Percentiles rank a stretch among this genome's conserved stretches.
Conservation (phyloP, 2,113 vertebrate species). For the Onychostoma macrolepis region DNA sequence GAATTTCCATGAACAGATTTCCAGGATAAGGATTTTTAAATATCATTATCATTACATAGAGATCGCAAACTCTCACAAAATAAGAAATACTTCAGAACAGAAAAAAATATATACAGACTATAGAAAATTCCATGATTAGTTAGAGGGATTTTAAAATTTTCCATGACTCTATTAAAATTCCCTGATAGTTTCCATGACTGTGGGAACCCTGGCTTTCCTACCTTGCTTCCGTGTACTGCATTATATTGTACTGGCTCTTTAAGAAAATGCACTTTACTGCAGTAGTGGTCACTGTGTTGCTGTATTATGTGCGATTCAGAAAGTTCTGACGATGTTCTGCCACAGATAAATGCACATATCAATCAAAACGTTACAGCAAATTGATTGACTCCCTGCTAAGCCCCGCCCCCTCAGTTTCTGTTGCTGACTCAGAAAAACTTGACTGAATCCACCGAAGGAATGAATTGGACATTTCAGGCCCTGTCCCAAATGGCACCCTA, state of each 20-base stretch:
- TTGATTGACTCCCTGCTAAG: not conserved
- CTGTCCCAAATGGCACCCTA: no score
- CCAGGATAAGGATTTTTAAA: not conserved
- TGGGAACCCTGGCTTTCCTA: conserved; percentile 5
- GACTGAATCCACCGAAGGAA: not conserved
- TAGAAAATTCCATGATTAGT: not conserved
- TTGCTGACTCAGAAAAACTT: not conserved
- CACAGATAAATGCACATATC: conserved; percentile 21
- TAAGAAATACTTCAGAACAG: conserved; percentile 27
- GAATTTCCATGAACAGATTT: not conserved
- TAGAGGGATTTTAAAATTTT: not conserved
- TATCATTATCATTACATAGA: not conserved
- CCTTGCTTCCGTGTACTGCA: conserved; percentile 10
- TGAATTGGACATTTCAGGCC: not conserved
- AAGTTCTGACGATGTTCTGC: conserved; percentile 76
- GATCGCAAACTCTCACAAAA: not conserved
- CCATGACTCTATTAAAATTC: not conserved
- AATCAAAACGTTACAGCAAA: not conserved
- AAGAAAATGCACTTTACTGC: conserved; percentile 32
- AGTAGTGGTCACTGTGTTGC: conserved; percentile 43
- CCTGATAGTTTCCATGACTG: not conserved
- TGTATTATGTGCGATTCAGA: conserved; percentile 51
- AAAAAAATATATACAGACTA: conserved; percentile 1
- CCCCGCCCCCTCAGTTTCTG: not conserved
- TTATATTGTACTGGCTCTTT: conserved; percentile 14